Percentiles rank a stretch among this genome's conserved stretches.
Evolutionary conservation across 2,113 vertebrate genomes (phyloP).

Genomic region (Garra rufa): DNA sequence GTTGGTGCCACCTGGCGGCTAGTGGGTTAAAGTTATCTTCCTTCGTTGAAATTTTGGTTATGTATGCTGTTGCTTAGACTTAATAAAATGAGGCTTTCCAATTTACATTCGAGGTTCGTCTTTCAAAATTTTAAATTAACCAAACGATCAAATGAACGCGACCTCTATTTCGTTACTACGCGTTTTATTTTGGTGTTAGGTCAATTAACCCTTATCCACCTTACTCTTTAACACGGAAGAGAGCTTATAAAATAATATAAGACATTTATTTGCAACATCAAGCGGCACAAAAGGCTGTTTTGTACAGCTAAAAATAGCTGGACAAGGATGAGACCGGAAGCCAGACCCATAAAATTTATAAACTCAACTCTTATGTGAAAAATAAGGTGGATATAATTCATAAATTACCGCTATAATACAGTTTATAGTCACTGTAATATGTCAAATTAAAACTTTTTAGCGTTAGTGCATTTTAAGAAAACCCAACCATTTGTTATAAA

Average conservation of each 20-base stretch:
- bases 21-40: too few species aligned
- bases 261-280: too few species aligned
- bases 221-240: too few species aligned
- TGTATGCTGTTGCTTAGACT: neutral
- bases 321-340: too few species aligned
- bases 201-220: neutral
- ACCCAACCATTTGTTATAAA: too few species aligned
- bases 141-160: too few species aligned
- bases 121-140: neutral
- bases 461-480: too few species aligned
- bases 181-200: neutral
- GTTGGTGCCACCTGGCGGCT: neutral
- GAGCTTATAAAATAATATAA: too few species aligned
- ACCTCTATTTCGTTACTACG: neutral
- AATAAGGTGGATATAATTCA: neutral
- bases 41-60: neutral
- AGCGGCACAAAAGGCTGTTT: too few species aligned
- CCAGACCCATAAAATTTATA: too few species aligned
- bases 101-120: neutral
- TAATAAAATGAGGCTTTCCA: neutral
- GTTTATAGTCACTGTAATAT: neutral
- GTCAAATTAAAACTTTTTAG: neutral
- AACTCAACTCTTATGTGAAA: too few species aligned
- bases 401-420: neutral
- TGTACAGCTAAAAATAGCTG: too few species aligned